These are phyloP conservation scores for Arctia plantaginis DNA, from an alignment of 2,888 invertebrate species.

Conservation along the genomic window DNA sequence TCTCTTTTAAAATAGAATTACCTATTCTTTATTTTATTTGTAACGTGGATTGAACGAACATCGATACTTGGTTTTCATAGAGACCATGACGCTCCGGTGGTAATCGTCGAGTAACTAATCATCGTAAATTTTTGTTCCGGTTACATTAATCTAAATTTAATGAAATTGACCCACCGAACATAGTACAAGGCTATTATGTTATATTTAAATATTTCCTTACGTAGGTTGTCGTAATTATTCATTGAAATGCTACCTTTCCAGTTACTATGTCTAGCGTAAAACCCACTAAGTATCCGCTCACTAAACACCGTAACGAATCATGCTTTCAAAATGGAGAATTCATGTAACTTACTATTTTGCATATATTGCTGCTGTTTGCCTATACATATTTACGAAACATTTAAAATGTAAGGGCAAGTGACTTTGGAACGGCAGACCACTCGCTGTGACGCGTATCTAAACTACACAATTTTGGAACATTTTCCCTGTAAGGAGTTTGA, in stretches of 20 bases:
- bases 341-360: constrained; percentile 22
- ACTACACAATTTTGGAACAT: not conserved
- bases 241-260: not conserved
- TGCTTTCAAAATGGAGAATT: constrained; percentile 30
- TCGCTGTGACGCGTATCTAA: constrained; percentile 32
- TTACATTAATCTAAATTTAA: not conserved
- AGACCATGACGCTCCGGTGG: not conserved
- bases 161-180: not conserved
- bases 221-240: constrained; percentile 2
- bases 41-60: not conserved
- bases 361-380: constrained; percentile 13
- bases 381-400: constrained; percentile 21
- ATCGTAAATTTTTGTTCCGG: not conserved
- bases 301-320: constrained; percentile 35
- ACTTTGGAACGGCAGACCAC: constrained; percentile 33
- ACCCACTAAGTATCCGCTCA: constrained; percentile 21
- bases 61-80: not conserved
- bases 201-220: not conserved
- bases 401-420: constrained; percentile 13
- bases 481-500: not conserved
- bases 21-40: not conserved
- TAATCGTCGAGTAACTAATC: not conserved
- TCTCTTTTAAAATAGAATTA: not conserved
- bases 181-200: not conserved
- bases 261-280: constrained; percentile 5